Evolutionary conservation across 1,140 invertebrate genomes (phyloP).

Genomic region (Agrilus planipennis): DNA sequence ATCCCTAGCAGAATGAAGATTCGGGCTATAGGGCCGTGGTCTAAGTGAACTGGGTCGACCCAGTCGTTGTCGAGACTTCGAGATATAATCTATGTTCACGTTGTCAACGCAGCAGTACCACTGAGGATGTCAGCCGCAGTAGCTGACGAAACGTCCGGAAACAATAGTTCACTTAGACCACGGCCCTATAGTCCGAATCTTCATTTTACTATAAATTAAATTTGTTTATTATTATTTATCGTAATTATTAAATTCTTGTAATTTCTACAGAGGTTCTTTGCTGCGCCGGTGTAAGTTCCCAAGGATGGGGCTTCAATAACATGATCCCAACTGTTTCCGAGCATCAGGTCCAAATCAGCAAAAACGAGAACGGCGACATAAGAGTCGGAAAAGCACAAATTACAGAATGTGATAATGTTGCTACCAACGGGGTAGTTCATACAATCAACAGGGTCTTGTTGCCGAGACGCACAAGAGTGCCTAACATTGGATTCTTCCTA

Average conservation of each 20-base stretch:
- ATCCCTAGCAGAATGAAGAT: too few species aligned
- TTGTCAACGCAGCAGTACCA: too few species aligned
- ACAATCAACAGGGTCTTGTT: slow-evolving; percentile 41
- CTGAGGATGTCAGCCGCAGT: too few species aligned
- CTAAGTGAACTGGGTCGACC: too few species aligned
- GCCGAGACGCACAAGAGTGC: slow-evolving; percentile 20
- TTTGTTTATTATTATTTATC: too few species aligned
- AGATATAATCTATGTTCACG: too few species aligned
- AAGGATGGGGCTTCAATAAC: slow-evolving; percentile 41
- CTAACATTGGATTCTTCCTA: slow-evolving; percentile 26
- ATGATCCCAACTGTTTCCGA: slow-evolving; percentile 37
- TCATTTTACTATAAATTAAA: too few species aligned
- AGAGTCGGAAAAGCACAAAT: slow-evolving; percentile 42
- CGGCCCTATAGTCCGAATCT: too few species aligned
- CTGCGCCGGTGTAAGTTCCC: slow-evolving; percentile 43
- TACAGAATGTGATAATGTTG: slow-evolving; percentile 44
- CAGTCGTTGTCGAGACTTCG: too few species aligned
- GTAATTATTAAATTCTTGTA: slow-evolving; percentile 9
- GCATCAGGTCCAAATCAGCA: slow-evolving; percentile 34
- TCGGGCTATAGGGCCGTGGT: too few species aligned
- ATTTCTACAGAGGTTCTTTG: slow-evolving; percentile 42
- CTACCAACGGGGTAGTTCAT: slow-evolving; percentile 48
- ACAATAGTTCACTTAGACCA: too few species aligned
- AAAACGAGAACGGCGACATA: slow-evolving; percentile 38
- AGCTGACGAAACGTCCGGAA: too few species aligned